Evolutionary conservation across 2,113 vertebrate genomes (phyloP), one percentile per base, ranked within the genome.

Genomic region (Nycticryphes semicollaris): DNA sequence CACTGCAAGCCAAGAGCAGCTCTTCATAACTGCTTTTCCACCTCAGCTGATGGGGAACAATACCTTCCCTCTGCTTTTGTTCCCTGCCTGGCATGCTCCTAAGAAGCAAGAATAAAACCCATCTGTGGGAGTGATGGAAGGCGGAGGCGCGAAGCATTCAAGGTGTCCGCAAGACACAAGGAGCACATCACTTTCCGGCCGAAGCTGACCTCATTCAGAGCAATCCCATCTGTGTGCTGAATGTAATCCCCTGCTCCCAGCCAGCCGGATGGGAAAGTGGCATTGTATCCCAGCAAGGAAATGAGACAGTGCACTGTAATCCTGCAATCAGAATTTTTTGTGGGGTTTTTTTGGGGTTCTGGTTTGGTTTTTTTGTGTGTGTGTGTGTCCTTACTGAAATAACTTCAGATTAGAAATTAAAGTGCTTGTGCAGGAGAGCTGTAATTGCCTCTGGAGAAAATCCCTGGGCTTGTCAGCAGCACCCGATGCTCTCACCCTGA

Each of bases 21-120:
- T 84, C 72, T 86, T 66, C 77, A 35, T 5, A 31, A 5, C 21
- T 3, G 1, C 16, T 90, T 91, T 67, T 94, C 83, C 87, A 82
- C 83, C 39, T 0, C 13, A 76, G 67, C 14, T 23, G 30, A 30
- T 50, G 14, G 31, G 39, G 84, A 98, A 96, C 97, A 97, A 95
- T 48, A 41, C 94, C 13, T 67, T 25, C 7, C 88, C 76, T 85
- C 31, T 37, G 85, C 91, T 84, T 97, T 97, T 97, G 96, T 95
- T 97, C 87, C 73, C 33, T 8, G 59, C 81, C 85, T 2, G 30
- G 60, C 1, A 7, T 23, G 37, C 76, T 80, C 22, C 51, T 41
- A 87, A 84, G 74, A 80, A 84, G 60, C 41, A 35, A 87, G 85
- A 95, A 94, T 75, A 98, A 97, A 98, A 73, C 75, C 93, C 89